Percentiles rank a stretch among this genome's conserved stretches.
Evolutionary conservation across 92 coral and sea anemone species (phyloP).

Genomic region (Epizoanthus rinbou): DNA sequence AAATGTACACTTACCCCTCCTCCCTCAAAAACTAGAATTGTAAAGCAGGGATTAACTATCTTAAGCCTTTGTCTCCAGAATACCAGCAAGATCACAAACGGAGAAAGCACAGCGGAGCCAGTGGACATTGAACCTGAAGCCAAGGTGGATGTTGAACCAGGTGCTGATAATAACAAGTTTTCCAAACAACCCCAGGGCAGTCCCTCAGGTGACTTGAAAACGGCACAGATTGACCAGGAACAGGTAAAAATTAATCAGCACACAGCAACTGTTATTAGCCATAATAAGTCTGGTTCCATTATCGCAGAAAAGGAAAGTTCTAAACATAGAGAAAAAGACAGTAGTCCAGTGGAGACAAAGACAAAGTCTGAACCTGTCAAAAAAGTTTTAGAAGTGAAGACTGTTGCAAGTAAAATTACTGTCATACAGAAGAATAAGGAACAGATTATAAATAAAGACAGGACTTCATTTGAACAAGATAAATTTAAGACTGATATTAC

Average conservation of each 20-base stretch:
- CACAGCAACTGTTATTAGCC: not conserved
- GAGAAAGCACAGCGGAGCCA: not conserved
- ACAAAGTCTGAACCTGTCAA: not conserved
- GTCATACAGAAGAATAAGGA: not conserved
- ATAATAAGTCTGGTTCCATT: not conserved
- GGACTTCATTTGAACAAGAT: not conserved
- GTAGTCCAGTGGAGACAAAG: not conserved
- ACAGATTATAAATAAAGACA: conserved; percentile 4
- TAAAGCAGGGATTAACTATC: not conserved
- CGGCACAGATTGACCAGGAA: not conserved
- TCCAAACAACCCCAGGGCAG: not conserved
- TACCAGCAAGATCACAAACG: conserved; percentile 25
- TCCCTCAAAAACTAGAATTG: no score
- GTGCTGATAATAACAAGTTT: not conserved
- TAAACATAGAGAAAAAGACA: not conserved
- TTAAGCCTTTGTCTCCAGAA: conserved; percentile 1
- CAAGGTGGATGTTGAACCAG: not conserved
- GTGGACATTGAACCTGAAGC: not conserved
- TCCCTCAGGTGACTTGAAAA: not conserved
- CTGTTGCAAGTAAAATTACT: not conserved
- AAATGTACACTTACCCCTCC: no score
- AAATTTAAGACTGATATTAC: not conserved
- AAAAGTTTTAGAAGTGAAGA: not conserved
- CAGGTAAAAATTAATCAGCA: not conserved
- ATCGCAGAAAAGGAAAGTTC: conserved; percentile 7